These are phyloP conservation scores for Mamestra brassicae DNA, from an alignment of 2,888 invertebrate species.

Conservation along the genomic window DNA sequence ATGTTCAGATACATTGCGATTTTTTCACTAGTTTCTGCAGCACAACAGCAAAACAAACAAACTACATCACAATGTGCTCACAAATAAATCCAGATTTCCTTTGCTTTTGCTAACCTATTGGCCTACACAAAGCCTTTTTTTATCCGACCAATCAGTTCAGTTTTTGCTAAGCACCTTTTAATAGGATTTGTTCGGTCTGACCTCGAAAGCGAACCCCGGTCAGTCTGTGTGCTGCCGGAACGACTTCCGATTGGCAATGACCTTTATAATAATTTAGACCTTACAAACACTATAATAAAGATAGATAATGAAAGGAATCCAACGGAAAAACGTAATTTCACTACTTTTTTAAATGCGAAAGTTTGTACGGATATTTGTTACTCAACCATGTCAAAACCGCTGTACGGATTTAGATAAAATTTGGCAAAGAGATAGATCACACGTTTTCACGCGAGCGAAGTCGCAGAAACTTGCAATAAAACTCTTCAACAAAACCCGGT, in stretches of 20 bases:
- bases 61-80: too few species aligned
- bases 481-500: slow-evolving; percentile 19
- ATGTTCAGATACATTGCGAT: too few species aligned
- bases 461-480: slow-evolving; percentile 2
- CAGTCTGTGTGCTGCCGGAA: slow-evolving; percentile 3
- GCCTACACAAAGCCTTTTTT: neutral
- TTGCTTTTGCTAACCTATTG: too few species aligned
- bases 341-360: slow-evolving; percentile 16
- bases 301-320: slow-evolving; percentile 18
- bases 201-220: slow-evolving; percentile 14
- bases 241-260: slow-evolving; percentile 1
- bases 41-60: too few species aligned
- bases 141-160: slow-evolving; percentile 1
- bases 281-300: neutral
- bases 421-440: too few species aligned
- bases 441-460: too few species aligned
- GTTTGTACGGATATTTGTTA: too few species aligned
- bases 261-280: slow-evolving; percentile 10
- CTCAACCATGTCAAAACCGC: too few species aligned
- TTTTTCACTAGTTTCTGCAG: too few species aligned
- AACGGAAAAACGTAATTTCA: slow-evolving; percentile 15
- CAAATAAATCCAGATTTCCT: too few species aligned
- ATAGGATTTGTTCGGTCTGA: slow-evolving; percentile 2
- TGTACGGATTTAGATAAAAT: too few species aligned
- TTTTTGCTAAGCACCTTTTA: slow-evolving; percentile 25